Conservation (phyloP, 2,888 invertebrate genomes). For the Synanthedon formicaeformis region DNA sequence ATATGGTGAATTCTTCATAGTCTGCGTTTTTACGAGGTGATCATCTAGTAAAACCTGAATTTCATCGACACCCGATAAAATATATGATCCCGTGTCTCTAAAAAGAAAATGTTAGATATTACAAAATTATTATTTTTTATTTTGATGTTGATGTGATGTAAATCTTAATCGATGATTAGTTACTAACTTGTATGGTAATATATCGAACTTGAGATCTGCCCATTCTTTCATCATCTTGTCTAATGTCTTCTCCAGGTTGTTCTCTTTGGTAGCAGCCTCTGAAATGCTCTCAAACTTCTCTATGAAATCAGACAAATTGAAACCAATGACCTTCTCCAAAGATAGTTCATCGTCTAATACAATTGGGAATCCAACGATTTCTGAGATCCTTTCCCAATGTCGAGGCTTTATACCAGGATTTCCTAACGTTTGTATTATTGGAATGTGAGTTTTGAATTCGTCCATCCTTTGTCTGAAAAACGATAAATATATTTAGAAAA, state of each 20-base stretch:
- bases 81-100: conserved; percentile 90
- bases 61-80: conserved; percentile 91
- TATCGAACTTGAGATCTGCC: conserved; percentile 82
- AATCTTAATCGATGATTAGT: neutral
- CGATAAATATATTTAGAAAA: too few relatives aligned
- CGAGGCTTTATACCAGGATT: conserved; percentile 93
- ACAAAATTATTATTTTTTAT: neutral
- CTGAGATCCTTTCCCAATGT: conserved; percentile 96
- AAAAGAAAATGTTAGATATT: conserved; percentile 9
- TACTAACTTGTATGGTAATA: conserved; percentile 77
- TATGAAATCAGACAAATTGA: conserved; percentile 88
- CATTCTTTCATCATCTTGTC: conserved; percentile 93
- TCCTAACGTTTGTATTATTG: conserved; percentile 92
- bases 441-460: conserved; percentile 87
- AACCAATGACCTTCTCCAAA: conserved; percentile 87
- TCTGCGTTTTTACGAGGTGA: conserved; percentile 96
- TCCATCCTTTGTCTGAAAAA: conserved; percentile 77
- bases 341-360: conserved; percentile 85
- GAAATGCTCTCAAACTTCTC: conserved; percentile 91
- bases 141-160: neutral
- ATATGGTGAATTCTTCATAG: conserved; percentile 97
- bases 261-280: conserved; percentile 96
- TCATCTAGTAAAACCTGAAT: conserved; percentile 94
- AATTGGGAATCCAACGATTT: conserved; percentile 94
- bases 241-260: conserved; percentile 89